Percentiles rank a stretch among this genome's conserved stretches.
Evolutionary conservation across 2,888 invertebrate species (phyloP).

Genomic region (Diachrysia chrysitis): DNA sequence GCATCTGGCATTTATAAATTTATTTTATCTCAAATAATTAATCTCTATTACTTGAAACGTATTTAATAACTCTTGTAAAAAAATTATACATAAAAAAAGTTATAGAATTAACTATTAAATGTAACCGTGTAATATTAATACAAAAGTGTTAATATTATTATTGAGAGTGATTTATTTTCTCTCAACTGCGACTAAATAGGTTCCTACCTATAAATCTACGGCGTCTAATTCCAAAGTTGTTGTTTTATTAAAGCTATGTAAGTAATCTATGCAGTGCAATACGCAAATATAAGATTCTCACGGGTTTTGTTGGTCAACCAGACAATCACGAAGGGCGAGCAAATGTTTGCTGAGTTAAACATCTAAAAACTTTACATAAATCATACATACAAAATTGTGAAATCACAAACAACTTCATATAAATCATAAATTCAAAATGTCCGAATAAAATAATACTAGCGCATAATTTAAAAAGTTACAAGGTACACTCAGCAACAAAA

Average conservation of each 20-base stretch:
- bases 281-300: slow-evolving; percentile 30
- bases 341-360: not conserved
- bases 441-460: too few relatives aligned
- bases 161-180: too few relatives aligned
- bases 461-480: too few relatives aligned
- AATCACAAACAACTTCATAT: too few relatives aligned
- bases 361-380: not conserved
- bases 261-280: slow-evolving; percentile 27
- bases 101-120: too few relatives aligned
- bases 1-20: not conserved
- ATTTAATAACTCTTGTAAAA: not conserved
- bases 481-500: too few relatives aligned
- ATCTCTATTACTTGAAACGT: not conserved
- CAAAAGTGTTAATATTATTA: too few relatives aligned
- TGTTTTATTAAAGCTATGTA: not conserved
- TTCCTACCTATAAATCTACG: not conserved
- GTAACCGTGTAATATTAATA: too few relatives aligned
- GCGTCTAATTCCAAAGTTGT: slow-evolving; percentile 36
- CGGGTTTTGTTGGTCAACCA: not conserved
- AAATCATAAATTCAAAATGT: too few relatives aligned
- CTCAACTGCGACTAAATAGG: too few relatives aligned
- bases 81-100: too few relatives aligned
- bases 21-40: not conserved
- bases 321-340: not conserved
- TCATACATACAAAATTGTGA: not conserved